Percentiles rank a stretch among this genome's conserved stretches.
These are phyloP conservation scores for Bicyclus anynana DNA, from an alignment of 1,140 invertebrate genomes.

Conservation along the genomic window DNA sequence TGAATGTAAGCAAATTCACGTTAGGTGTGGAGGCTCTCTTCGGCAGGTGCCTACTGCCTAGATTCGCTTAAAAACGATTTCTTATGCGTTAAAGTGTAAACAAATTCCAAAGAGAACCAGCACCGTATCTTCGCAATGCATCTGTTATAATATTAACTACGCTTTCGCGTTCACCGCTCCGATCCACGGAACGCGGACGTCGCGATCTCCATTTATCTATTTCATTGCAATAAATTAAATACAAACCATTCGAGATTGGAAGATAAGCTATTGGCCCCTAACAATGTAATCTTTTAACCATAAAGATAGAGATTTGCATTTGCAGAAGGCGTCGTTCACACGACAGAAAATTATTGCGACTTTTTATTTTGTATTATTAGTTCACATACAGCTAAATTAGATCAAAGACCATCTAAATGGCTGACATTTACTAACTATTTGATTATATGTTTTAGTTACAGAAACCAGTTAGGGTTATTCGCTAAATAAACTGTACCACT, in stretches of 20 bases:
- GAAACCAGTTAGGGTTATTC: too few species aligned
- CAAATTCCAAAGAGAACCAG: slow-evolving; percentile 11
- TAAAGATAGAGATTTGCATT: slow-evolving; percentile 68
- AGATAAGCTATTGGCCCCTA: slow-evolving; percentile 63
- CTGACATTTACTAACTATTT: too few species aligned
- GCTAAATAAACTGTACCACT: too few species aligned
- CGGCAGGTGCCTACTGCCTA: not conserved
- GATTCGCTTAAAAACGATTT: not conserved
- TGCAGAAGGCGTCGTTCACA: slow-evolving; percentile 37
- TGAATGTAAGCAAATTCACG: too few species aligned
- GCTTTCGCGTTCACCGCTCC: slow-evolving; percentile 26
- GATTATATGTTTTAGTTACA: too few species aligned
- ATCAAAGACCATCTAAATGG: too few species aligned
- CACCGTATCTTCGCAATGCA: slow-evolving; percentile 20
- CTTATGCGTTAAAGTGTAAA: not conserved
- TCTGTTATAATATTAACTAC: slow-evolving; percentile 28
- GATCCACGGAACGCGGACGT: slow-evolving; percentile 55
- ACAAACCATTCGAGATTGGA: slow-evolving; percentile 57
- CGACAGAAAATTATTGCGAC: not conserved
- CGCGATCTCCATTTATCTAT: slow-evolving; percentile 64
- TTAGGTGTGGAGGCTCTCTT: too few species aligned
- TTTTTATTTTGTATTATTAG: too few species aligned
- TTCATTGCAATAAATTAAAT: slow-evolving; percentile 74
- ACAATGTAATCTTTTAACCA: slow-evolving; percentile 75
- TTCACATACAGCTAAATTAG: too few species aligned